Evolutionary conservation across 1,140 invertebrate species (phyloP).

Genomic region (Procambarus virginalis): DNA sequence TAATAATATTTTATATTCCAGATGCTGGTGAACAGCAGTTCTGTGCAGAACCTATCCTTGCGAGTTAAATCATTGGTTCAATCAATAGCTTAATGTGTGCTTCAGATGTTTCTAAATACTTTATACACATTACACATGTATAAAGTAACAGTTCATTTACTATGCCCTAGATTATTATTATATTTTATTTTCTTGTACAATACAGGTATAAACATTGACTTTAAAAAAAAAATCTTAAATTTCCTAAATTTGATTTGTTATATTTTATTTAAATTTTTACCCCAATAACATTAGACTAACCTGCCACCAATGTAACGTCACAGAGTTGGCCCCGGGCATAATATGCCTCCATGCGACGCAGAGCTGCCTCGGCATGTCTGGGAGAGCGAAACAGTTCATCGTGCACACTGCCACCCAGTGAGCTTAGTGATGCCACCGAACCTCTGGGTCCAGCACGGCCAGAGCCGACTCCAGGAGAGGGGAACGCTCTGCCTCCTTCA

Average conservation of each 20-base stretch:
- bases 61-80: no score
- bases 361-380: slow-evolving; percentile 86
- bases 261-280: not conserved
- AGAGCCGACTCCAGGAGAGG: slow-evolving; percentile 38
- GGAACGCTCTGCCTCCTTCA: slow-evolving; percentile 50
- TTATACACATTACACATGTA: no score
- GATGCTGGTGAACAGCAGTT: no score
- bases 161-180: no score
- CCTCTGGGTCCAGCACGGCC: slow-evolving; percentile 30
- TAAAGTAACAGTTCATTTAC: no score
- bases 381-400: slow-evolving; percentile 87
- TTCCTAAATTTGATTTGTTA: not conserved
- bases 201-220: no score
- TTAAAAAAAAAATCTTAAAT: no score
- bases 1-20: no score
- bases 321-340: slow-evolving; percentile 85
- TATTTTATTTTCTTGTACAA: no score
- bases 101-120: no score
- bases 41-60: no score
- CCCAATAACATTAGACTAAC: slow-evolving; percentile 70
- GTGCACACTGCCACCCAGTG: slow-evolving; percentile 72
- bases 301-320: slow-evolving; percentile 86
- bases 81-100: no score
- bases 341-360: slow-evolving; percentile 87
- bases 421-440: slow-evolving; percentile 24